Conservation (phyloP, 2,113 vertebrate species). For the Siphamia tubifer region DNA sequence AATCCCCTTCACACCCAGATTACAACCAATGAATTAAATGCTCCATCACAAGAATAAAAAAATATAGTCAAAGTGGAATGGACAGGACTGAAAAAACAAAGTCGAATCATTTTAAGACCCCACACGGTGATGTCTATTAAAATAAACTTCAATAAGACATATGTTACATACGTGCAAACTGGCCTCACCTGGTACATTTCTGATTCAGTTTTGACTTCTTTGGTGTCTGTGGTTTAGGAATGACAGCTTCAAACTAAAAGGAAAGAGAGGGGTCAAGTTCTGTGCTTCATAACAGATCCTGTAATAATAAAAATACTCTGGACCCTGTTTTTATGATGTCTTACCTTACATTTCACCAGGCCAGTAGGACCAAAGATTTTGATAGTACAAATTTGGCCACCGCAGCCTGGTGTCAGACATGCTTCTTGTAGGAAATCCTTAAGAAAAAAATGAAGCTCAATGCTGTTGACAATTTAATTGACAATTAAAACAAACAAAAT, state of each 20-base stretch:
- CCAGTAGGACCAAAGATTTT: conserved; percentile 86
- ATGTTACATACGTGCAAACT: background rate
- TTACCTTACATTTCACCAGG: conserved; percentile 89
- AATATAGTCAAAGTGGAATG: too few relatives aligned
- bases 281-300: background rate
- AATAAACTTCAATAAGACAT: too few relatives aligned
- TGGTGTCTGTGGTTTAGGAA: conserved; percentile 74
- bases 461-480: too few relatives aligned
- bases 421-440: conserved; percentile 89
- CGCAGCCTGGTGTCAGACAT: conserved; percentile 94
- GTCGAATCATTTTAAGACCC: too few relatives aligned
- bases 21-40: too few relatives aligned
- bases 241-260: conserved; percentile 87
- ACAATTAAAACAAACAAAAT: too few relatives aligned
- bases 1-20: too few relatives aligned
- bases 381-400: conserved; percentile 86
- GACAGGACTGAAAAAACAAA: too few relatives aligned
- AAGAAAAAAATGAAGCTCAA: background rate
- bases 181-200: conserved; percentile 87
- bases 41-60: too few relatives aligned
- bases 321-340: conserved; percentile 8
- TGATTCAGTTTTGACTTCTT: conserved; percentile 83
- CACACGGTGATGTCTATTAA: too few relatives aligned
- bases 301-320: background rate
- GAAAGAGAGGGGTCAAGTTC: conserved; percentile 5